A percentile compares a stretch with the other conserved stretches of the same genome.
phyloP scores from a whole-genome alignment of 2,113 vertebrate species.

The Strix uralensis region DNA sequence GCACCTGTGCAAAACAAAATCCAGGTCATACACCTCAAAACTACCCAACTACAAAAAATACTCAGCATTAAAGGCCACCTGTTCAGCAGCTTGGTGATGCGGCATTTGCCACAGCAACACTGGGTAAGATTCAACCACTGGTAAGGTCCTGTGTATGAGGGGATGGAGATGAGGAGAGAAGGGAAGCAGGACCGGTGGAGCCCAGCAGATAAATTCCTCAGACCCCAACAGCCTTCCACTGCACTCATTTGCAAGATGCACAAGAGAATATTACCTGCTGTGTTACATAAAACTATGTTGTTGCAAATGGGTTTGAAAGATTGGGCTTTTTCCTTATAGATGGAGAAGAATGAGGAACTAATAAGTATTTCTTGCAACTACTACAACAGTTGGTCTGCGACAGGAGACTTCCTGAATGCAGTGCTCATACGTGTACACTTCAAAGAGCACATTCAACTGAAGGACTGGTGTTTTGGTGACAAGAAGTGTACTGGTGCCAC shows the following conservation, averaged over 20 bases:
- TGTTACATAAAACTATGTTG: not conserved
- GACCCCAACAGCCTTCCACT: not conserved
- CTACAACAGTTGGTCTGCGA: not conserved
- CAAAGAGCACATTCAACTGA: not conserved
- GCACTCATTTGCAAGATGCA: not conserved
- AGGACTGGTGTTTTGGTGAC: not conserved
- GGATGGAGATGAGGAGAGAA: not conserved
- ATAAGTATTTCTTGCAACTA: not conserved
- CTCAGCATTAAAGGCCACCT: not conserved
- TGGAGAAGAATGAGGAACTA: not conserved
- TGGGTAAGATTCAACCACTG: not conserved
- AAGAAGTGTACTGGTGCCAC: not conserved
- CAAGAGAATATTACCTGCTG: not conserved
- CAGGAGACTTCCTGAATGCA: not conserved
- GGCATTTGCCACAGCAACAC: rapidly evolving
- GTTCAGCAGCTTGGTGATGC: not conserved
- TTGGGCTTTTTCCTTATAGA: not conserved
- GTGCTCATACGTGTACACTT: not conserved
- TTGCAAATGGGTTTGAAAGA: not conserved
- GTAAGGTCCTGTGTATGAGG: not conserved
- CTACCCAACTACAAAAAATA: not conserved
- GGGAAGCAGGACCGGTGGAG: not conserved
- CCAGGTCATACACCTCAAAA: not conserved
- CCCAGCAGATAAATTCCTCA: not conserved
- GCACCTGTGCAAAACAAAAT: not conserved